These are phyloP conservation scores for Mesitornis unicolor DNA, from an alignment of 2,113 vertebrate genomes.

Conservation along the genomic window DNA sequence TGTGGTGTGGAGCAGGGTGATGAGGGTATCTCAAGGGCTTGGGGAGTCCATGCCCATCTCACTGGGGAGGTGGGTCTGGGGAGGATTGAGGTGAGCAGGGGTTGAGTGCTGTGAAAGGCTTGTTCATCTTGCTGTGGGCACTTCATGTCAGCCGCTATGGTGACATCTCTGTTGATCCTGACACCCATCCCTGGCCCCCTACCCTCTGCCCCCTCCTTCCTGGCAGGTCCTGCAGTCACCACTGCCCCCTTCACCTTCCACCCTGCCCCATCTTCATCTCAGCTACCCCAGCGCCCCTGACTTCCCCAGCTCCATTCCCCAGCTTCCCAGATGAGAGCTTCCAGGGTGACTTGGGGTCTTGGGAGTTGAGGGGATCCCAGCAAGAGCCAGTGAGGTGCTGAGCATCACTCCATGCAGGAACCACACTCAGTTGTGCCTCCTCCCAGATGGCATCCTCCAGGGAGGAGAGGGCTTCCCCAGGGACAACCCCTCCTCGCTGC, in stretches of 20 bases:
- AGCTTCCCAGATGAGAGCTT: neutral
- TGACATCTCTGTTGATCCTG: neutral
- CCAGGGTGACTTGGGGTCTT: rapidly evolving
- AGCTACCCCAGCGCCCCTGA: rapidly evolving
- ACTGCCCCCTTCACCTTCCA: neutral
- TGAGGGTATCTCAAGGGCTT: neutral
- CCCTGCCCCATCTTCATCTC: neutral
- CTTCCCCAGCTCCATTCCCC: neutral
- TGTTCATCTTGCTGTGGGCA: rapidly evolving
- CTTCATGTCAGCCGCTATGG: neutral
- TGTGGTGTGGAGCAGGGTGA: neutral
- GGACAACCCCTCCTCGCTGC: neutral
- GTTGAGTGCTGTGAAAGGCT: neutral
- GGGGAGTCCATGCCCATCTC: neutral
- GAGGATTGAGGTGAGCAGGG: neutral
- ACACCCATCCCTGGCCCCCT: neutral
- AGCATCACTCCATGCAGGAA: neutral
- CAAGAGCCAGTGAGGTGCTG: rapidly evolving
- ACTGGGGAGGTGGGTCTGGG: rapidly evolving
- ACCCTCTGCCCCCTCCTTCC: neutral
- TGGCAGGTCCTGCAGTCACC: neutral
- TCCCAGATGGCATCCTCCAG: neutral
- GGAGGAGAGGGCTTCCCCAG: neutral
- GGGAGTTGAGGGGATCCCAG: neutral
- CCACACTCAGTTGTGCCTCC: neutral